These are phyloP conservation scores for Mus caroli DNA, from an alignment of 2,797 vertebrate species.

Conservation along the genomic window DNA sequence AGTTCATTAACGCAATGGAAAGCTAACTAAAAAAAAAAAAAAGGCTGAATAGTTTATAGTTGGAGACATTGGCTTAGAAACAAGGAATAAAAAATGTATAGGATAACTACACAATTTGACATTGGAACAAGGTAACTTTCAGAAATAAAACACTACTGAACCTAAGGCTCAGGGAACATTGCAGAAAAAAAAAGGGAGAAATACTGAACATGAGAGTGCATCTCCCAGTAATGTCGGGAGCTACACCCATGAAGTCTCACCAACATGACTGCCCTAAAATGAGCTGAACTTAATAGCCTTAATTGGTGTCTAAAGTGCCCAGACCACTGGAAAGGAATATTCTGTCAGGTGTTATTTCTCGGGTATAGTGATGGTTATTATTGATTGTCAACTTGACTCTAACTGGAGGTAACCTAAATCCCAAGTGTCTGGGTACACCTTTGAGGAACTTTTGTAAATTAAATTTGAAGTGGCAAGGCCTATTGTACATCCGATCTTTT, in stretches of 20 bases:
- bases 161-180: not conserved
- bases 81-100: conserved; percentile 6
- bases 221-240: not conserved
- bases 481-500: not conserved
- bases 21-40: not conserved
- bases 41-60: not conserved
- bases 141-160: not conserved
- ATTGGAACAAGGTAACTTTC: not conserved
- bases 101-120: not conserved
- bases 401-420: not conserved
- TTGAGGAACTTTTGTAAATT: not conserved
- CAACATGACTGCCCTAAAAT: not conserved
- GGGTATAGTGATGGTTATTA: not conserved
- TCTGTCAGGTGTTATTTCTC: not conserved
- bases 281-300: not conserved
- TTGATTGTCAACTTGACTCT: not conserved
- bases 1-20: not conserved
- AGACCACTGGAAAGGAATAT: not conserved
- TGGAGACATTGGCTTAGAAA: conserved; percentile 27
- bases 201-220: not conserved
- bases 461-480: not conserved
- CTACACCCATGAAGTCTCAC: not conserved
- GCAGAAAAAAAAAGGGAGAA: not conserved
- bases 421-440: not conserved
- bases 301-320: too few relatives aligned